Percentiles rank a stretch among this genome's conserved stretches.
phyloP scores from a whole-genome alignment of 2,113 vertebrate genomes.

The Oreotrochilus melanogaster region DNA sequence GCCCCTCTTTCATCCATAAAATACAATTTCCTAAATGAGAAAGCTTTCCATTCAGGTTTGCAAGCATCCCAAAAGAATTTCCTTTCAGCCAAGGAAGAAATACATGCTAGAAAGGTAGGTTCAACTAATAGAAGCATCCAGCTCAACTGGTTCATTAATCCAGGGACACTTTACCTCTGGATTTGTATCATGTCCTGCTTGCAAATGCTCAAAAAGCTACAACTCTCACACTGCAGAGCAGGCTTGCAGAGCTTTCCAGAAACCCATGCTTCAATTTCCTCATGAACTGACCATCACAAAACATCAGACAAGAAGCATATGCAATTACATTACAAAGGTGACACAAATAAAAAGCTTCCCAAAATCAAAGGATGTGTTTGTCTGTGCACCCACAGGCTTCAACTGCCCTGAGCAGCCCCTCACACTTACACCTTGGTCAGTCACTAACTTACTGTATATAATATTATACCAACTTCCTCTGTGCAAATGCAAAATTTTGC shows the following conservation, averaged over 20 bases:
- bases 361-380: neutral
- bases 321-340: neutral
- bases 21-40: neutral
- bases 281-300: neutral
- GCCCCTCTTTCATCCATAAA: neutral
- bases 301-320: neutral
- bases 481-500: neutral
- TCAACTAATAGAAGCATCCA: neutral
- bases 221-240: neutral
- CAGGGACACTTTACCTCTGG: neutral
- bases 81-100: neutral
- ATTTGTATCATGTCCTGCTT: neutral
- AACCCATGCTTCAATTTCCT: neutral
- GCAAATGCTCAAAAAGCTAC: neutral
- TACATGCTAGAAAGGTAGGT: neutral
- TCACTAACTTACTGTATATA: neutral
- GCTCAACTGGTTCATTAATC: neutral
- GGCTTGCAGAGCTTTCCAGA: neutral
- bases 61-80: neutral
- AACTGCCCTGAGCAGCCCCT: neutral
- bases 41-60: neutral
- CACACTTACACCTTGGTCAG: neutral
- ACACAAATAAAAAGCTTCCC: neutral
- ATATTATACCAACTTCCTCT: neutral
- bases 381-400: fast-evolving